These are phyloP conservation scores for Lasioglossum villosulum DNA, from an alignment of 2,888 invertebrate species.

Conservation along the genomic window DNA sequence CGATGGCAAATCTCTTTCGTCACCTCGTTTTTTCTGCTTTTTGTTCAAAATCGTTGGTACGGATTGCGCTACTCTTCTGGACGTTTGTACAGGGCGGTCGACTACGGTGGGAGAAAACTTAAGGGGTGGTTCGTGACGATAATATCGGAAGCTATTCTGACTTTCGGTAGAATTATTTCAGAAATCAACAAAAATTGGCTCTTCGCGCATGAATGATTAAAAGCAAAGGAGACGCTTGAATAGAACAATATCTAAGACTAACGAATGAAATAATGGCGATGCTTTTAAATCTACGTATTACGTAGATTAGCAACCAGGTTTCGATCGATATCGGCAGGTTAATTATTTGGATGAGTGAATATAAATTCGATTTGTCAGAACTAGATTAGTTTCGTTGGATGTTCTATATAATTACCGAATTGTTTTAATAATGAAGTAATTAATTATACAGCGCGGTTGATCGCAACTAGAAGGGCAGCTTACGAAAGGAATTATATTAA, in stretches of 20 bases:
- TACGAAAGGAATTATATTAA: no score
- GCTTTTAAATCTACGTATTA: not conserved
- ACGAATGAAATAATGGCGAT: no score
- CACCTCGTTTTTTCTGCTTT: no score
- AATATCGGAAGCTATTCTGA: not conserved
- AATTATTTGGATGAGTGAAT: not conserved
- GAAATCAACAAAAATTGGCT: not conserved
- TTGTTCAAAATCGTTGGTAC: no score
- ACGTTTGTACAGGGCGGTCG: no score
- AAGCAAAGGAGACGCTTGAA: not conserved
- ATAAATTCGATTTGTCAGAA: not conserved
- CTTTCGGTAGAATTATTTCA: not conserved
- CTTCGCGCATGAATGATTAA: not conserved
- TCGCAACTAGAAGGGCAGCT: not conserved
- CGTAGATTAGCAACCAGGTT: not conserved
- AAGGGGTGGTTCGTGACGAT: no score
- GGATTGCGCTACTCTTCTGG: no score
- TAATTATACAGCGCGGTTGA: not conserved
- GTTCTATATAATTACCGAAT: not conserved
- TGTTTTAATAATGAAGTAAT: not conserved
- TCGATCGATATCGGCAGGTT: not conserved
- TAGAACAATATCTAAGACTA: not conserved
- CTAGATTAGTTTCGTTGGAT: not conserved
- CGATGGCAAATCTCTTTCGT: no score
- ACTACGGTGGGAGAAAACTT: no score